phyloP scores from a whole-genome alignment of 2,888 invertebrate genomes.

The Augiades crinisus region DNA sequence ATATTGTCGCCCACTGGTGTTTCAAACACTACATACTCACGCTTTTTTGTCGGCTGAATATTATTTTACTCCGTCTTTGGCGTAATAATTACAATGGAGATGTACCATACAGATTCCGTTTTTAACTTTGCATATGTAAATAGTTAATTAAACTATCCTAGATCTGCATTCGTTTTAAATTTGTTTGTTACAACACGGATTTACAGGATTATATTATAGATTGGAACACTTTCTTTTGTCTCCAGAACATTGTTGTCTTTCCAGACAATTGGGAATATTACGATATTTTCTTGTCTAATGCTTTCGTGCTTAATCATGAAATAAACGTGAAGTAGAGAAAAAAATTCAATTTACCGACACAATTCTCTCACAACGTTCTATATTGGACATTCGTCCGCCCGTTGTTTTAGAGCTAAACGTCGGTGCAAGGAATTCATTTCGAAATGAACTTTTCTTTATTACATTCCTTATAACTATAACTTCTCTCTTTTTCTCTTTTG shows the following conservation, averaged over 20 bases:
- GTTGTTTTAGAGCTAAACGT: not conserved
- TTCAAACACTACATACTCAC: constrained; percentile 18
- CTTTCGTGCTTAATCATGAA: constrained; percentile 30
- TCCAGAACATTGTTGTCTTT: too few species aligned
- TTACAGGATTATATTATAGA: too few species aligned
- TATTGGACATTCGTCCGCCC: not conserved
- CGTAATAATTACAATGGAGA: too few species aligned
- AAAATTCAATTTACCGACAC: not conserved
- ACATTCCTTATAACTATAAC: not conserved
- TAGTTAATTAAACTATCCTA: too few species aligned
- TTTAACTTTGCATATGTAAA: too few species aligned
- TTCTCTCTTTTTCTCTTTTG: not conserved
- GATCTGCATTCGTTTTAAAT: too few species aligned
- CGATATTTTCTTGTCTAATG: too few species aligned
- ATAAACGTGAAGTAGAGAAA: not conserved
- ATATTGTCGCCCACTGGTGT: constrained; percentile 35
- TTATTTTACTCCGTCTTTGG: too few species aligned
- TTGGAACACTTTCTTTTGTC: too few species aligned
- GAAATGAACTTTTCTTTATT: constrained; percentile 26
- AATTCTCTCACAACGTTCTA: not conserved
- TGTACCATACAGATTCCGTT: too few species aligned
- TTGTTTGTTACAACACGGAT: too few species aligned
- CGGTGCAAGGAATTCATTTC: not conserved
- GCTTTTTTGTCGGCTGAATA: not conserved
- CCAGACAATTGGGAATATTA: too few species aligned